A percentile compares a stretch with the other conserved stretches of the same genome.
These are phyloP conservation scores for Lasiurus cinereus DNA, from an alignment of 2,113 vertebrate genomes.

Conservation along the genomic window DNA sequence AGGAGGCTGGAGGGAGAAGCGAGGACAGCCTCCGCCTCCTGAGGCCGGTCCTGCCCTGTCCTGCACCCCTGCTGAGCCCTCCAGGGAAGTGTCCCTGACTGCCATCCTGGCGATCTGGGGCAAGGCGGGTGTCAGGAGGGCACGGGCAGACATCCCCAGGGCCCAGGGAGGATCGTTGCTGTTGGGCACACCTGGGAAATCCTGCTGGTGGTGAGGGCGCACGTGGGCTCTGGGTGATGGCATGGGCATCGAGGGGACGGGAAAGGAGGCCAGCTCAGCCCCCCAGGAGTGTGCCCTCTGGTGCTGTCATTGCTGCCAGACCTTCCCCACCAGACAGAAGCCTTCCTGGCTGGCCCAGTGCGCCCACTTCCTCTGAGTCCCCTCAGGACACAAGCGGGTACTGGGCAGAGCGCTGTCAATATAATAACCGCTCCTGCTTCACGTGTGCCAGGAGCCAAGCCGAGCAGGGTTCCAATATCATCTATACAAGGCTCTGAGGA, in stretches of 20 bases:
- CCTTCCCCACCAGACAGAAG: background rate
- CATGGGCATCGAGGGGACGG: fast-evolving
- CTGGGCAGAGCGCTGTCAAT: too few species aligned
- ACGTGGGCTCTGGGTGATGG: background rate
- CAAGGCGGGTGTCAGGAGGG: background rate
- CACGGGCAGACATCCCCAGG: background rate
- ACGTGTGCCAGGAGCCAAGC: fast-evolving
- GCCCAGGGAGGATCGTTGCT: background rate
- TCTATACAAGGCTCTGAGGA: background rate
- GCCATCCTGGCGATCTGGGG: background rate
- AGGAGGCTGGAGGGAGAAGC: background rate
- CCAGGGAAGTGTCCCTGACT: too few species aligned
- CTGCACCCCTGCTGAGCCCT: background rate
- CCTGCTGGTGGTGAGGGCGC: background rate
- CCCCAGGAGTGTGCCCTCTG: background rate
- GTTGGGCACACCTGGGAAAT: too few species aligned
- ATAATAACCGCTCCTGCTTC: background rate
- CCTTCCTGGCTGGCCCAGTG: fast-evolving
- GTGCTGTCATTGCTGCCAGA: background rate
- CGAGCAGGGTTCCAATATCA: background rate
- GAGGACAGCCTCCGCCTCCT: background rate
- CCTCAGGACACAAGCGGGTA: background rate
- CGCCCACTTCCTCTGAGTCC: background rate
- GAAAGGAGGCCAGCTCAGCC: background rate
- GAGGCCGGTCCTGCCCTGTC: fast-evolving